phyloP scores from a whole-genome alignment of 1,140 invertebrate genomes.

The Orchestia grillus region DNA sequence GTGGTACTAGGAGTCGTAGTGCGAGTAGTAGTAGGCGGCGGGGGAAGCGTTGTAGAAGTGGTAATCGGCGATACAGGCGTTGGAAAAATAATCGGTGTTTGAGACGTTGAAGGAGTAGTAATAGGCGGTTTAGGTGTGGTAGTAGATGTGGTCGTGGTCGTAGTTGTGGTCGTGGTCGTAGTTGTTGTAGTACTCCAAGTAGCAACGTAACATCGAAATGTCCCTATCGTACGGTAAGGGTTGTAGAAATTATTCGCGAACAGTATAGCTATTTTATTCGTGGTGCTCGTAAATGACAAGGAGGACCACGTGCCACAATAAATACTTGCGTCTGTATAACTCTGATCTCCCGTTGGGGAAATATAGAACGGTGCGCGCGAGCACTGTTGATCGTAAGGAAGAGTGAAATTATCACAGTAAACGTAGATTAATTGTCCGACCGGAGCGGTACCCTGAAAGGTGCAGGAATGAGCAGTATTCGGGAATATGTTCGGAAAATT shows the following conservation, averaged over 20 bases:
- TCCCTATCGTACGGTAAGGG: background rate
- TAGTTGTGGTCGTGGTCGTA: background rate
- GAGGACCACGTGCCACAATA: background rate
- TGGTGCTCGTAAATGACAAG: background rate
- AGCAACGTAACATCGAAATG: slow-evolving; percentile 27
- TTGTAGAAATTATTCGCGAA: background rate
- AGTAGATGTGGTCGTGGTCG: background rate
- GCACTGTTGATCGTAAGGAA: background rate
- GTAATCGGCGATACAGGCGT: background rate
- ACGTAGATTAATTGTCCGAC: slow-evolving; percentile 9
- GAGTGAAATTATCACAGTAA: background rate
- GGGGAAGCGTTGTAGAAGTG: background rate
- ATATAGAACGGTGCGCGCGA: background rate
- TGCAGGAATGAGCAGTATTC: background rate
- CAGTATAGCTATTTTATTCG: background rate
- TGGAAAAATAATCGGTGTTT: background rate
- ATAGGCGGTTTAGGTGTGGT: background rate
- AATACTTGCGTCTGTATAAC: background rate
- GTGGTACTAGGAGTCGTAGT: background rate
- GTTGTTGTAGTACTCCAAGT: background rate
- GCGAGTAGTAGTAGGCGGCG: background rate
- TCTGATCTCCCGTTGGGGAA: background rate
- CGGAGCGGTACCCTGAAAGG: background rate
- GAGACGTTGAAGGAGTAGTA: background rate
- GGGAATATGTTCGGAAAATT: slow-evolving; percentile 23